Base-by-base conservation (phyloP, 2,797 vertebrate species). In the Squalus acanthias region DNA sequence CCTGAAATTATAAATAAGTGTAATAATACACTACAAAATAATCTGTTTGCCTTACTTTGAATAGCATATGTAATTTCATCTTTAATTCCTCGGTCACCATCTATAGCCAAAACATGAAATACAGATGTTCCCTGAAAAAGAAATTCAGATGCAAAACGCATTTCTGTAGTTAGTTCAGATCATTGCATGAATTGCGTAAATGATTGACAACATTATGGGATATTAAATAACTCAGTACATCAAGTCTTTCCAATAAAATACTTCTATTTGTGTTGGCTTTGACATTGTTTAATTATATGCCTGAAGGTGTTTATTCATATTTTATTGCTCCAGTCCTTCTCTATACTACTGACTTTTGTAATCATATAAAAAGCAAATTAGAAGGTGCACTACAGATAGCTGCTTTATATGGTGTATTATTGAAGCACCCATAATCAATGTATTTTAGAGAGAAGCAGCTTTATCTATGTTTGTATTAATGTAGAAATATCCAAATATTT, bases 11-110 rank as follows among this genome's bases (percentile, higher is more conserved):
- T 70, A 74, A 74, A 33, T 9, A 76, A 29, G 26, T 20, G 29
- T 57, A 53, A 53, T 29, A 15, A 7, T 53, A 95, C 13, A 70
- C 1, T 26, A 95, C 2, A 13, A 76, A 76, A 33, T 0, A 33
- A 74, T 24, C 26, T 3, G 12, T 46, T 33, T 69, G 20, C 96
- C 98, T 98, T 97, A 99, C 99, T 95, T 97, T 97, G 96, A 97
- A 99, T 98, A 96, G 2, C 97, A 96, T 98, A 99, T 96, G 0
- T 94, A 94, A 99, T 98, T 0, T 0, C 0, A 74, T 99, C 98
- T 4, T 98, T 98, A 97, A 99, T 95, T 67, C 98, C 98, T 13
- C 92, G 98, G 97, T 99, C 99, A 65, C 97, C 97, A 96, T 99
- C 99, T 29, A 98, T 76, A 22, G 99, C 99, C 0, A 60, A 97